These are phyloP conservation scores for Prochilodus magdalenae DNA, from an alignment of 2,113 vertebrate genomes.

Conservation along the genomic window DNA sequence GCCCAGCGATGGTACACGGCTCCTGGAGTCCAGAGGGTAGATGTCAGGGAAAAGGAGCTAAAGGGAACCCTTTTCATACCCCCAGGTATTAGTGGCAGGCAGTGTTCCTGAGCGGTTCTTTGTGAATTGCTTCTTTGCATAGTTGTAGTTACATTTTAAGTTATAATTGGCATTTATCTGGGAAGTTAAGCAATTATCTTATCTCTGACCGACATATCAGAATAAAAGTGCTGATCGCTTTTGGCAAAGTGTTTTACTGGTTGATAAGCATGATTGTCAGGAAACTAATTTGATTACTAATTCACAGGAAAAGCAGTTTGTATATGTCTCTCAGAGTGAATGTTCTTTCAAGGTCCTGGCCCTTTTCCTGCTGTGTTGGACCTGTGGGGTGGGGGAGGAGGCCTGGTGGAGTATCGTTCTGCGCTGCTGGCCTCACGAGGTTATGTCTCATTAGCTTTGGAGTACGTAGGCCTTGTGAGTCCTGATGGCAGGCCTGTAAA, in stretches of 20 bases:
- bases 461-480: constrained; percentile 63
- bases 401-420: constrained; percentile 74
- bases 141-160: neutral
- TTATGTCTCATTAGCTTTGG: constrained; percentile 69
- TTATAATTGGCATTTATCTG: neutral
- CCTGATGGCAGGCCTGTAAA: constrained; percentile 41
- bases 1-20: constrained; percentile 75
- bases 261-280: too few relatives aligned
- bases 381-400: constrained; percentile 76
- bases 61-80: constrained; percentile 73
- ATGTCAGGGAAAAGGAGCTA: constrained; percentile 60
- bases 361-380: constrained; percentile 78
- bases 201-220: neutral
- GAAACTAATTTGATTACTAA: neutral
- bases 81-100: constrained; percentile 62
- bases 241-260: too few relatives aligned
- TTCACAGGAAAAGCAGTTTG: neutral
- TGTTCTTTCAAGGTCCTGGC: constrained; percentile 68
- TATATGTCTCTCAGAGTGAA: neutral
- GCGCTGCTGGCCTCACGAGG: constrained; percentile 76
- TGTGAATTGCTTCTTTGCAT: neutral
- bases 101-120: neutral
- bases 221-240: neutral
- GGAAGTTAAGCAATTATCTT: neutral
- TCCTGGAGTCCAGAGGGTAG: constrained; percentile 68